Conservation (phyloP, 1,140 invertebrate species). For the Coelopa frigida region DNA sequence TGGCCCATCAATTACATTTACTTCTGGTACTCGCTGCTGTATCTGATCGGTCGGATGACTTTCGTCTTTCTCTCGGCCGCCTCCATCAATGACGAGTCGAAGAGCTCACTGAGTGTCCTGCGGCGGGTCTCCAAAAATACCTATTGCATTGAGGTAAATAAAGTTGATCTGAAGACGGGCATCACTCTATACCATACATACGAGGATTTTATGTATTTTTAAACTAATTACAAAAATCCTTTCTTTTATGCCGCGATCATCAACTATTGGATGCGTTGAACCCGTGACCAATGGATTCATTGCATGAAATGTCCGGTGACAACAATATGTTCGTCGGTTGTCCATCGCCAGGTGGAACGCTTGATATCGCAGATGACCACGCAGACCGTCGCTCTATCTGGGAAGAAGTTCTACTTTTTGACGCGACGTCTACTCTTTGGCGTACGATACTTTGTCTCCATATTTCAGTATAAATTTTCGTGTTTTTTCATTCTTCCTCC, state of each 20-base stretch:
- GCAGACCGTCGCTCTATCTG: constrained; percentile 50
- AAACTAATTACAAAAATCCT: too few species aligned
- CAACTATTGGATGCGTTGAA: too few species aligned
- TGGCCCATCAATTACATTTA: constrained; percentile 50
- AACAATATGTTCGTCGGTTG: not conserved
- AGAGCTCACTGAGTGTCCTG: constrained; percentile 48
- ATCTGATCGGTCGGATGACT: constrained; percentile 50
- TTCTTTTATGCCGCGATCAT: too few species aligned
- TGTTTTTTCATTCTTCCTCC: not conserved
- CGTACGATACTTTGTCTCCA: constrained; percentile 40
- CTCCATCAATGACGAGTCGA: constrained; percentile 53
- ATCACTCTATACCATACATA: too few species aligned
- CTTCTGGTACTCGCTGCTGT: constrained; percentile 55
- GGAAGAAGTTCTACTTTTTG: constrained; percentile 57
- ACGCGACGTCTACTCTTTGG: constrained; percentile 55
- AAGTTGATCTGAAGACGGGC: too few species aligned
- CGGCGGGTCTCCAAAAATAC: constrained; percentile 49
- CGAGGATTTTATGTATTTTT: too few species aligned
- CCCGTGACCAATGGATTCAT: too few species aligned
- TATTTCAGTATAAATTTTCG: not conserved
- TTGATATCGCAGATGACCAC: constrained; percentile 40
- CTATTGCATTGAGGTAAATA: constrained; percentile 53
- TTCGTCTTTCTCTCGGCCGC: constrained; percentile 54
- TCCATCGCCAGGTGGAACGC: constrained; percentile 25
- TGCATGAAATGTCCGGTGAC: not conserved